Base-by-base conservation (phyloP, 2,113 vertebrate species). In the Laticauda laticaudata region DNA sequence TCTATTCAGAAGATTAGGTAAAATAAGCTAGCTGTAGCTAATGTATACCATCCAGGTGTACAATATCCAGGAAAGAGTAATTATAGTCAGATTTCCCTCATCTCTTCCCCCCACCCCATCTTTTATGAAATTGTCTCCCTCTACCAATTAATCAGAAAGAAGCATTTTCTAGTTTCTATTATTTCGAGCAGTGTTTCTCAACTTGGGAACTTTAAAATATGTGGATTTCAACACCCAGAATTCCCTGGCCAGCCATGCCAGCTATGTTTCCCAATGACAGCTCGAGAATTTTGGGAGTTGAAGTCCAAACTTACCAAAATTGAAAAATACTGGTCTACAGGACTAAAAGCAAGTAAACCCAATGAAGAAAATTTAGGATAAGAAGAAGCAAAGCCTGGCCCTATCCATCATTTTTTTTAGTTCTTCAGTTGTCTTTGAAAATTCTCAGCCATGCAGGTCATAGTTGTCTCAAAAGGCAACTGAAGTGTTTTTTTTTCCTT, bases 21-120 rank as follows among this genome's bases (percentile, higher is more conserved):
- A 81, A 34, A 81, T 81, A 39, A 81, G 15, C n/a, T 18, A 81
- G 34, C 69, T 51, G 48, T 51, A 51, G 8, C 8, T 51, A 51
- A 51, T 51, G 48, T 51, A 51, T 51, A 10, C 48, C 48, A 51
- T 51, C 48, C 48, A 51, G 7, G 48, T 51, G 8, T 39, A 18
- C 15, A 81, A 1, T 34, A 39, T 81, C 5, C n/a, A 81, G n/a
- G 15, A 75, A 75, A 14, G n/a, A 75, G 14, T 75, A 75, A 34
- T 75, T 75, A 39, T 75, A 39, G 15, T 39, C n/a, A 81, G 69
- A 39, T 81, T 81, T 81, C 69, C 69, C 15, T 39, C n/a, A 75
- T 7, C 5, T 34, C n/a, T 0, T 14, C 14, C 14, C 5, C 34
- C 39, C 34, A 39, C 1, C 15, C 0, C 7, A 48, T 1, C 48